Percentiles rank a stretch among this genome's conserved stretches.
Evolutionary conservation across 2,113 vertebrate genomes (phyloP).

Genomic region (Cnemophilus loriae): DNA sequence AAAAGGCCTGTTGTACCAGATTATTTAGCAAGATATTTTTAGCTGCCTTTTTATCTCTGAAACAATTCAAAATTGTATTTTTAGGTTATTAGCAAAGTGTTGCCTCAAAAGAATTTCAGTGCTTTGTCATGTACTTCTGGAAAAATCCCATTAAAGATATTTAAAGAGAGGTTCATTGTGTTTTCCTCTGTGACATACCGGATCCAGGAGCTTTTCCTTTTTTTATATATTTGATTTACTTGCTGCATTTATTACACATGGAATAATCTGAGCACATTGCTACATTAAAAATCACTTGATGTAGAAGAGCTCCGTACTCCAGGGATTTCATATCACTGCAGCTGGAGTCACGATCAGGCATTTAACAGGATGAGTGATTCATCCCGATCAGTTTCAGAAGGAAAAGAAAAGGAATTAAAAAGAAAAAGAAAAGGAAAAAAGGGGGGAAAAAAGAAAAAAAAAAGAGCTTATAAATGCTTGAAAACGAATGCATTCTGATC

Average conservation of each 20-base stretch:
- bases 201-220: neutral
- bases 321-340: conserved; percentile 30
- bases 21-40: conserved; percentile 47
- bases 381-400: neutral
- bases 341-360: conserved; percentile 38
- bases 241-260: neutral
- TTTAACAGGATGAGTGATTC: conserved; percentile 43
- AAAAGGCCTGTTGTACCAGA: neutral
- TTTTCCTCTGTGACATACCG: neutral
- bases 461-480: neutral
- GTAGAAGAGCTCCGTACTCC: neutral
- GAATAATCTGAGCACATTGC: neutral
- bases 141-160: neutral
- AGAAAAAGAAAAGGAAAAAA: fast-evolving
- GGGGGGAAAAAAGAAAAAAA: fast-evolving
- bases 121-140: conserved; percentile 18
- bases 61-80: conserved; percentile 46
- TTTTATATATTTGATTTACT: neutral
- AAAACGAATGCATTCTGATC: neutral
- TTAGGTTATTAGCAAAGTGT: conserved; percentile 46
- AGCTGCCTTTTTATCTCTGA: conserved; percentile 20
- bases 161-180: neutral
- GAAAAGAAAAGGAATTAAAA: neutral
- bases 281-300: neutral
- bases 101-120: conserved; percentile 11